Evolutionary conservation across 2,888 invertebrate genomes (phyloP), one percentile per base, ranked within the genome.

Genomic region (Acanthococcus lagerstroemiae): DNA sequence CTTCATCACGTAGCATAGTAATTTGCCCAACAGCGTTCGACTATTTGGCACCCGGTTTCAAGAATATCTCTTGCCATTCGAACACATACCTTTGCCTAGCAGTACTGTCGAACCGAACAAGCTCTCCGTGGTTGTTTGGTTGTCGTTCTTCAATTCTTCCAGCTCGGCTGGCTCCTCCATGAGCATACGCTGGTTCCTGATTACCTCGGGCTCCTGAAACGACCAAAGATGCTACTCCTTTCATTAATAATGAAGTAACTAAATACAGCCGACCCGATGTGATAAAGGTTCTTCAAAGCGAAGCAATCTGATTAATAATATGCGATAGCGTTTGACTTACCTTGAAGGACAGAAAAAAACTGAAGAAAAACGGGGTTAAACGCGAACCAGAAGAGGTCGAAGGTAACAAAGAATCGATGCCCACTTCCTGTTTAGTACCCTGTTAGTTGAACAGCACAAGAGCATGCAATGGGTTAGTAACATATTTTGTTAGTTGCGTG

Each of bases 161-260:
- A 68, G 55, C 22, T 37, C 30, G 63, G 70, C 55, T 17, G 70
- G 70, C 50, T 71, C 71, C 57, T 72, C 72, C 67, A 71, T 72
- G 67, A 73, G 72, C 78, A 85, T 84, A 67, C 86, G 81, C 75
- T 86, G 88, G 45, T 85, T 87, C 68, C 85, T 80, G 0, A 84
- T 85, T 76, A 84, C 85, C 7, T 48, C 25, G n/a, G 83, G 81
- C 52, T 83, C 82, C 84, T 88, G 89, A 76, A 88, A 88, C 73
- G 88, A 87, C 88, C 88, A 88, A 76, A 88, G 84, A 77, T 83
- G 82, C 89, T 89, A 82, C 78, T 80, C 79, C 78, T 77, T 80
- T 80, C 79, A 80, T 79, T 73, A 74, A 71, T 73, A 70, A 70
- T 25, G 60, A 48, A 60, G 60, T 60, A 19, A 27, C 60, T 3